phyloP scores from a whole-genome alignment of 2,113 vertebrate genomes.

The Galbula dea region DNA sequence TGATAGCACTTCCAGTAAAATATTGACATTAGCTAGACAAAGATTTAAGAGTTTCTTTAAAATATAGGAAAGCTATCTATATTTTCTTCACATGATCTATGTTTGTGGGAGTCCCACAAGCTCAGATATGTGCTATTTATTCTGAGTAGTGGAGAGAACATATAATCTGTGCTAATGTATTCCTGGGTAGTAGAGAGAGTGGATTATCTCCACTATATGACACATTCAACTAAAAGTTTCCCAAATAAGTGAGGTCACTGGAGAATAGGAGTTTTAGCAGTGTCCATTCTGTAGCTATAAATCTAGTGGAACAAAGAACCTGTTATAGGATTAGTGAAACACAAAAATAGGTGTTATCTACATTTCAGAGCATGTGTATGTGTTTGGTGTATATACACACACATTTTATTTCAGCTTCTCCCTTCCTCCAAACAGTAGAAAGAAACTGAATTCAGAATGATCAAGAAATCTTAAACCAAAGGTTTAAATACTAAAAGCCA shows the following conservation, averaged over 20 bases:
- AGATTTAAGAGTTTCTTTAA: conserved; percentile 41
- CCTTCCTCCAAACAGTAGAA: neutral
- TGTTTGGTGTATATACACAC: neutral
- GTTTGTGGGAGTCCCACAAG: neutral
- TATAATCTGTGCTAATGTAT: neutral
- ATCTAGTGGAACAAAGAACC: neutral
- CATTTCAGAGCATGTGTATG: neutral
- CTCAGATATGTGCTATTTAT: neutral
- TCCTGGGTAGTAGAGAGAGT: neutral
- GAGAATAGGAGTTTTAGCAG: neutral
- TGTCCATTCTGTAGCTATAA: neutral
- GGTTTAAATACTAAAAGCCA: neutral
- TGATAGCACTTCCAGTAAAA: neutral
- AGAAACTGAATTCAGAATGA: conserved; percentile 20
- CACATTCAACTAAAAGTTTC: neutral
- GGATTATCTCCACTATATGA: neutral
- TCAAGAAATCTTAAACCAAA: conserved; percentile 35
- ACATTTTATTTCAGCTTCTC: neutral
- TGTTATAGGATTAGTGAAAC: neutral
- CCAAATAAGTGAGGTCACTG: neutral
- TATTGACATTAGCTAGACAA: neutral
- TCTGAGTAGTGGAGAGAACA: neutral
- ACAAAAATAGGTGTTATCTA: neutral
- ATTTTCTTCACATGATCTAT: conserved; percentile 5
- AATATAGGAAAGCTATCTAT: conserved; percentile 29